Conservation (phyloP, 2,113 vertebrate genomes). For the Protobothrops mucrosquamatus region DNA sequence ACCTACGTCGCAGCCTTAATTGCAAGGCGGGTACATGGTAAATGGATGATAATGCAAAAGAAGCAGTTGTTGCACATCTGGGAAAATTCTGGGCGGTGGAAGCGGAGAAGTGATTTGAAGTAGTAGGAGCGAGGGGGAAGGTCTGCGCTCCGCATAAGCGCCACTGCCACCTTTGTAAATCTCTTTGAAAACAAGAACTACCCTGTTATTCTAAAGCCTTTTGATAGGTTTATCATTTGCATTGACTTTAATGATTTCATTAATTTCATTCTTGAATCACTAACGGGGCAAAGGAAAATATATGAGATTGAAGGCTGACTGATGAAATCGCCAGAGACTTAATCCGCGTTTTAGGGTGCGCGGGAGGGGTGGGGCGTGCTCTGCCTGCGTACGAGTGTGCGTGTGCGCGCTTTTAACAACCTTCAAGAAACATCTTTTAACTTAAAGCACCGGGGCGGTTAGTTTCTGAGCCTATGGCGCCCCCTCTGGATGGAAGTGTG, state of each 20-base stretch:
- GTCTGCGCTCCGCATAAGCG: neutral
- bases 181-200: neutral
- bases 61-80: neutral
- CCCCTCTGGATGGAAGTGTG: constrained; percentile 70
- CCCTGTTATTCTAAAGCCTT: neutral
- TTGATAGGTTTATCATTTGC: neutral
- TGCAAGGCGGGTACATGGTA: neutral
- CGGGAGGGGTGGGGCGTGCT: neutral
- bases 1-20: neutral
- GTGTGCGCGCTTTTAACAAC: neutral
- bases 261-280: neutral
- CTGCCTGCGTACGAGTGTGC: too few species aligned
- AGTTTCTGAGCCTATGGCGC: constrained; percentile 83
- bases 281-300: neutral
- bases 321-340: constrained; percentile 24
- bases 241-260: neutral
- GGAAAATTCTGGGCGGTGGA: neutral
- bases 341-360: neutral
- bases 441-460: neutral
- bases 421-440: neutral
- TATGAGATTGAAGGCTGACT: constrained; percentile 18
- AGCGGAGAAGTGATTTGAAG: neutral
- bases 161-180: neutral
- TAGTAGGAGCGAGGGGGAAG: neutral
- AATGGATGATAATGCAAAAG: neutral